These are phyloP conservation scores for Phalacrocorax brasilianus DNA, from an alignment of 2,113 vertebrate genomes.

Conservation along the genomic window DNA sequence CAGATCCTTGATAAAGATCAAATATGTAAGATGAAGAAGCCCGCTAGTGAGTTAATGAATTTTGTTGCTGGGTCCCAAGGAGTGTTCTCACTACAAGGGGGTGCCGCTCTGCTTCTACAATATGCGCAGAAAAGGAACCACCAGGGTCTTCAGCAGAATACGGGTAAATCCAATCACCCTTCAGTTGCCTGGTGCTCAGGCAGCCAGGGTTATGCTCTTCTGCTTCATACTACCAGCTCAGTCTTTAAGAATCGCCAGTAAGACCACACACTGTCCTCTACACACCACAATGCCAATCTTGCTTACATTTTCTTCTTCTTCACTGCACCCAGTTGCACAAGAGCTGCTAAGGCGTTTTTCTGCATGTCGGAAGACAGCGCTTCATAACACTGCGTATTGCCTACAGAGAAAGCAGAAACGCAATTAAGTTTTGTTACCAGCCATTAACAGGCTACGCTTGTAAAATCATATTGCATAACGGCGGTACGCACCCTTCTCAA, in stretches of 20 bases:
- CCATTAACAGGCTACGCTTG: neutral
- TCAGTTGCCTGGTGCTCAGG: neutral
- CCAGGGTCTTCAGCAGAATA: neutral
- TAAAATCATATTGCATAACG: neutral
- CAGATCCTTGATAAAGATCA: too few relatives aligned
- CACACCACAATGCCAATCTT: neutral
- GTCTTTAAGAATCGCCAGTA: neutral
- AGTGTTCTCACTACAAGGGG: neutral
- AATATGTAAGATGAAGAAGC: neutral
- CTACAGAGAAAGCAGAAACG: slow-evolving; percentile 58
- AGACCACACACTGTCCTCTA: neutral
- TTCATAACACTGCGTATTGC: slow-evolving; percentile 78
- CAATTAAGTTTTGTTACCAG: neutral
- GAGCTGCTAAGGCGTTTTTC: slow-evolving; percentile 87
- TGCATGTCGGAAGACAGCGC: slow-evolving; percentile 90
- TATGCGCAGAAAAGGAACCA: neutral
- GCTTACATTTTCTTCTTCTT: slow-evolving; percentile 82
- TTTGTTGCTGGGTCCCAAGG: neutral
- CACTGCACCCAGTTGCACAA: slow-evolving; percentile 78
- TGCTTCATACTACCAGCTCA: neutral
- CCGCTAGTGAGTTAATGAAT: neutral
- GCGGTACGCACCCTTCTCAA: slow-evolving; percentile 80
- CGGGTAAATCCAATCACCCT: neutral
- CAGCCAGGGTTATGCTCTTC: neutral
- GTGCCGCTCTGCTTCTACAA: neutral